Evolutionary conservation across 2,797 vertebrate genomes (phyloP), one percentile per base, ranked within the genome.

Genomic region (Heliangelus exortis): DNA sequence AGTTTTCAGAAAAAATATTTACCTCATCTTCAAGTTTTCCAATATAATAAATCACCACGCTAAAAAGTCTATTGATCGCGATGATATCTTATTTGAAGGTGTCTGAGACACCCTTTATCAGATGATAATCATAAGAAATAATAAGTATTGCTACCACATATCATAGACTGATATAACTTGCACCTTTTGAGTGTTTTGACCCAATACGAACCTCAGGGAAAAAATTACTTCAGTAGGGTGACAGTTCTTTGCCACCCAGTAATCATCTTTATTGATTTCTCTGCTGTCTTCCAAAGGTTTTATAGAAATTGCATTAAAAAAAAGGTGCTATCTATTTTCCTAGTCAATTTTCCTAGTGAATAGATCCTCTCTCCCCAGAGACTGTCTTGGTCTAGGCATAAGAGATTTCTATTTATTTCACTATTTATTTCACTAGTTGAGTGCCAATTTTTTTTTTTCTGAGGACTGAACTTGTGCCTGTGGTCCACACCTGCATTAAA

Each of bases 241-340:
- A 67, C 33, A 67, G 45, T 53, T 67, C 29, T 75, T 94, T 81
- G 21, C 23, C 48, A 76, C 10, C 3, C 25, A 83, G 77, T 77
- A 87, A 89, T 88, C 5, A 25, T 18, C 26, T 84, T 53, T 59
- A 68, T 67, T 82, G 65, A 80, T 90, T 88, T 84, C n/a, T 76
- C 5, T 89, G 79, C 25, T 73, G 9, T 51, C n/a, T 65, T 87
- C 47, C 48, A 80, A 55, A 77, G 11, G 10, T 48, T 87, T 92
- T 76, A 51, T 33, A 86, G 36, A 81, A 61, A 78, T 43, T 69
- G 7, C 21, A 34, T 66, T 39, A 80, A 28, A 47, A 77, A 54
- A 54, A 54, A 67, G 2, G 1, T 65, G 6, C 26, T 53, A 59
- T 55, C 50, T 65, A 31, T 61, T 61, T 58, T n/a, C n/a, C n/a